These are phyloP conservation scores for Microctenopoma stevenorrisi DNA, from an alignment of 2,797 vertebrate species.

Conservation along the genomic window DNA sequence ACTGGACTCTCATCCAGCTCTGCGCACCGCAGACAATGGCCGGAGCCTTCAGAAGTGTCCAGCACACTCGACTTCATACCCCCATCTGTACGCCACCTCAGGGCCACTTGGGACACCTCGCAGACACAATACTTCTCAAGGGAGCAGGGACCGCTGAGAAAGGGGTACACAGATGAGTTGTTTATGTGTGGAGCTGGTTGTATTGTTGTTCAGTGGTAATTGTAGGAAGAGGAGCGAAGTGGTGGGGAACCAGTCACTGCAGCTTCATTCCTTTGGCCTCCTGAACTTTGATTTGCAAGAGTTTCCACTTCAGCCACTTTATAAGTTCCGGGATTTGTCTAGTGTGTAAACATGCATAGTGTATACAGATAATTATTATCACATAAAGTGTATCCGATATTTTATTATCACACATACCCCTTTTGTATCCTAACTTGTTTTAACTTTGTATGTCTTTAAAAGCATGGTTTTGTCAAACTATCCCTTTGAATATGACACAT, in stretches of 20 bases:
- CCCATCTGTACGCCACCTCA: constrained; percentile 10
- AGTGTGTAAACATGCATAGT: background rate
- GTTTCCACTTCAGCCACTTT: constrained; percentile 50
- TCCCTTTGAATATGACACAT: background rate
- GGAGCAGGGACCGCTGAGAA: constrained; percentile 45
- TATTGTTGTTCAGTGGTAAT: constrained; percentile 61
- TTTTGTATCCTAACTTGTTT: background rate
- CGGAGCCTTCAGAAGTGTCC: constrained; percentile 59
- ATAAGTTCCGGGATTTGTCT: constrained; percentile 16
- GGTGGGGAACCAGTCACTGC: constrained; percentile 24
- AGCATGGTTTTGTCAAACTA: background rate
- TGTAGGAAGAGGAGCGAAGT: constrained; percentile 38
- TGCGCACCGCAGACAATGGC: constrained; percentile 63
- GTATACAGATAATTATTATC: background rate
- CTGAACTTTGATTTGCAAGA: constrained; percentile 45
- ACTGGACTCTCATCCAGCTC: constrained; percentile 65
- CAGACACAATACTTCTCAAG: constrained; percentile 63
- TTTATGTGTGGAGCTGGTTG: constrained; percentile 46
- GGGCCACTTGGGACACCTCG: constrained; percentile 46
- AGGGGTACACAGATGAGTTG: constrained; percentile 36
- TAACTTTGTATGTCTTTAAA: background rate
- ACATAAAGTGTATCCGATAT: background rate
- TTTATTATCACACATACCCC: background rate
- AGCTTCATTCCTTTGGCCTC: constrained; percentile 50
- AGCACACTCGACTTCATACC: constrained; percentile 10